phyloP scores from a whole-genome alignment of 2,888 invertebrate species.

The Saturnia japonica region DNA sequence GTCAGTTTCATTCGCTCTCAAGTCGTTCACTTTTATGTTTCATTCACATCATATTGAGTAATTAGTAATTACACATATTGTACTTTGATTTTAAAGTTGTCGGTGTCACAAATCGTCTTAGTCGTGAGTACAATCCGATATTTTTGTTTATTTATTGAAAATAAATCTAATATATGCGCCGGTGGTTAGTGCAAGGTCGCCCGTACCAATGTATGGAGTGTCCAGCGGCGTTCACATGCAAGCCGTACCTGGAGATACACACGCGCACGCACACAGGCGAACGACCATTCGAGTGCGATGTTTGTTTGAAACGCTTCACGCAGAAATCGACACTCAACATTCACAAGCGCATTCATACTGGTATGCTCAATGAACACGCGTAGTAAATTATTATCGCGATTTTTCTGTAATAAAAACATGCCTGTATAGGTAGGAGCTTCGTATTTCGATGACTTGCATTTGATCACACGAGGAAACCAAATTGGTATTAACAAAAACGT shows the following conservation, averaged over 20 bases:
- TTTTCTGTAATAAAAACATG: conserved; percentile 20
- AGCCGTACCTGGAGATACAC: conserved; percentile 84
- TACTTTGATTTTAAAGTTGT: conserved; percentile 58
- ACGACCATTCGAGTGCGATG: conserved; percentile 81
- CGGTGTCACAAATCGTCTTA: conserved; percentile 68
- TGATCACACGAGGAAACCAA: background rate
- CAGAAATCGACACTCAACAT: conserved; percentile 83
- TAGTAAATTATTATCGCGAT: conserved; percentile 19
- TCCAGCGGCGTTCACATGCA: conserved; percentile 83
- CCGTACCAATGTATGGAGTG: conserved; percentile 82
- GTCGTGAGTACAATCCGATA: conserved; percentile 15
- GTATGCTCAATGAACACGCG: conserved; percentile 56
- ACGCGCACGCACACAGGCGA: conserved; percentile 83
- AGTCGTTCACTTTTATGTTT: conserved; percentile 23
- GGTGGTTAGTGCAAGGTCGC: conserved; percentile 74
- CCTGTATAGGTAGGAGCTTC: conserved; percentile 13
- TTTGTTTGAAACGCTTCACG: conserved; percentile 82
- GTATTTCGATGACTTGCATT: conserved; percentile 8
- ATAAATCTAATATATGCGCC: conserved; percentile 24
- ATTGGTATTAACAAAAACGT: background rate
- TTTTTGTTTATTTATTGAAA: conserved; percentile 27
- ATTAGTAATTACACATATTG: conserved; percentile 21
- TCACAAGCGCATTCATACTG: conserved; percentile 82
- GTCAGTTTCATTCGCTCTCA: conserved; percentile 52
- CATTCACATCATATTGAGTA: conserved; percentile 25